Evolutionary conservation across 2,113 vertebrate genomes (phyloP).

Genomic region (Coptodon bakossiorum): DNA sequence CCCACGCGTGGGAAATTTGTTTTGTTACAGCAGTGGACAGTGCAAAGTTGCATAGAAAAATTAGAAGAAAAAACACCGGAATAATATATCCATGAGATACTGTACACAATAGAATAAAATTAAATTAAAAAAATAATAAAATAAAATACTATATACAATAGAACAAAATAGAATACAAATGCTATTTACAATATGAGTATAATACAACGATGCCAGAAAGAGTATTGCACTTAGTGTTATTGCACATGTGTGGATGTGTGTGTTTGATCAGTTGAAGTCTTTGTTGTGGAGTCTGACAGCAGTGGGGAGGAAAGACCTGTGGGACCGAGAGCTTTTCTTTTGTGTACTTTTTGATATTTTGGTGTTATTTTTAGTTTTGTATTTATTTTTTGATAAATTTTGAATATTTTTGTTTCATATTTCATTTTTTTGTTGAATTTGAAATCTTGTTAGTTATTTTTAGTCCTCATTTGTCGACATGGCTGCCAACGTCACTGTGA

Average conservation of each 20-base stretch:
- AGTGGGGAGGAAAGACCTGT: background rate
- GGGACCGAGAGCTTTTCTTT: background rate
- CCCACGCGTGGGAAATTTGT: background rate
- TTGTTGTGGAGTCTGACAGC: background rate
- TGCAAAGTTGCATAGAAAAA: background rate
- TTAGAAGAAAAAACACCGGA: background rate
- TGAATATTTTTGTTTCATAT: background rate
- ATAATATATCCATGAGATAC: background rate
- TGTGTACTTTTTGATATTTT: background rate
- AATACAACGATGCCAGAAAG: background rate
- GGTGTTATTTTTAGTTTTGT: background rate
- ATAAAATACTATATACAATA: background rate
- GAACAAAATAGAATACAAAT: background rate
- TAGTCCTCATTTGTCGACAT: background rate
- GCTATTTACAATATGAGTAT: background rate
- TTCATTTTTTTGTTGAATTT: background rate
- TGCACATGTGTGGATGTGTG: background rate
- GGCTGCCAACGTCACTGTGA: background rate
- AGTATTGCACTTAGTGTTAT: background rate
- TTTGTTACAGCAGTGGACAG: background rate
- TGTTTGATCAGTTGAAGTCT: too few species aligned
- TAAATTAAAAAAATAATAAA: background rate
- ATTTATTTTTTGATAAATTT: background rate
- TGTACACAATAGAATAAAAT: background rate
- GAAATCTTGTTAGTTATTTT: background rate